Base-by-base conservation (phyloP, 2,797 vertebrate genomes). In the Melanotaenia pygmaea region DNA sequence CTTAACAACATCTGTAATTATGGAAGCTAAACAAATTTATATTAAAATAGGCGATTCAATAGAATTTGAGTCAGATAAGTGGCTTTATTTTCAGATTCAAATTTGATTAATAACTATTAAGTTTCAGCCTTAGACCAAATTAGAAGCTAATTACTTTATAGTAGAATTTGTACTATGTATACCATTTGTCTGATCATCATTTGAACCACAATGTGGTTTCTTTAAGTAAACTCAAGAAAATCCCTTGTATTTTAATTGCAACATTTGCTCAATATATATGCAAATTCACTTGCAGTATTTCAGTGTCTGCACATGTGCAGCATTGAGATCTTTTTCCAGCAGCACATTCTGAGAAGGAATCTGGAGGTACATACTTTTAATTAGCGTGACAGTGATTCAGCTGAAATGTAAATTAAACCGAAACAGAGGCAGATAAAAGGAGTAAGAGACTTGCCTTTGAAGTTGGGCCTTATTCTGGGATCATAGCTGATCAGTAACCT, bases 391-490 rank as follows among this genome's bases (percentile, higher is more conserved):
- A 73, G 65, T 64, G 30, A 30, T 43, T 58, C 74, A 50, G 73
- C 68, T 70, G 51, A 84, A 77, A 84, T 59, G 71, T 70, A 62
- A 77, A 73, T 85, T 40, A 66, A 73, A 83, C 65, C 54, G 28
- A 71, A 80, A 82, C 80, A 60, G 72, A 81, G 61, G 82, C 72
- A 54, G 77, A 89, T 84, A 79, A 69, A 43, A 77, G 74, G 53
- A 35, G 38, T 69, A 64, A 47, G 59, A 68, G 59, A 81, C 96
- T 88, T 86, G 96, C 98, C 97, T 98, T 99, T 99, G 93, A 99
- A 99, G 95, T 99, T 99, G 73, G 98, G 98, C 76, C 98, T 94
- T 91, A 99, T 99, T 93, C 98, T 94, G 60, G 98, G 97, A 90
- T 99, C 98, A 69, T 99, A 99, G 91, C 74, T 97, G 91, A 99